phyloP scores from a whole-genome alignment of 2,888 invertebrate genomes.

The Ypsolopha scabrella region DNA sequence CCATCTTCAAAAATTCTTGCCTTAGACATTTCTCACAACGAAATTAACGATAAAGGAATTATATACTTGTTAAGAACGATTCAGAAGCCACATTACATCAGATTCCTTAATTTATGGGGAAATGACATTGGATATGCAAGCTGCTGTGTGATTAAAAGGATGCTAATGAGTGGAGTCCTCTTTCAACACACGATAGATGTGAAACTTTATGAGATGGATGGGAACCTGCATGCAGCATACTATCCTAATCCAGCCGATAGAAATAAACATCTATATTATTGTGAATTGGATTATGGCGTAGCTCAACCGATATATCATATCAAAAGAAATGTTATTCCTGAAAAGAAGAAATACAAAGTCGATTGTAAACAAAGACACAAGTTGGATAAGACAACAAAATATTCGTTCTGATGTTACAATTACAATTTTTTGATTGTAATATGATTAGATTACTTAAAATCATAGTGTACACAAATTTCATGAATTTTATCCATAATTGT shows the following conservation, averaged over 20 bases:
- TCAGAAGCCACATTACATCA: slow-evolving; percentile 57
- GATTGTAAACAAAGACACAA: slow-evolving; percentile 44
- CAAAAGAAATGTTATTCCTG: slow-evolving; percentile 30
- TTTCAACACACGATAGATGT: slow-evolving; percentile 52
- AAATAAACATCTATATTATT: slow-evolving; percentile 68
- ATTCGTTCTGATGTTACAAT: no score
- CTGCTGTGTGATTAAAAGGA: slow-evolving; percentile 43
- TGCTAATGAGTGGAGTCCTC: slow-evolving; percentile 39
- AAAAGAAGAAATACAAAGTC: slow-evolving; percentile 31
- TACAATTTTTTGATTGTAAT: no score
- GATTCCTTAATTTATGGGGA: slow-evolving; percentile 55
- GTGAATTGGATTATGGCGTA: slow-evolving; percentile 55
- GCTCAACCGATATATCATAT: slow-evolving; percentile 50
- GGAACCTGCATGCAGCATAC: slow-evolving; percentile 38
- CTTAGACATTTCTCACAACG: slow-evolving; percentile 69
- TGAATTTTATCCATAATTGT: no score
- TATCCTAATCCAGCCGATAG: slow-evolving; percentile 51
- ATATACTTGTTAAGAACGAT: slow-evolving; percentile 64
- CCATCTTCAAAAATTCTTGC: slow-evolving; percentile 70
- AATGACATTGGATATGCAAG: slow-evolving; percentile 48
- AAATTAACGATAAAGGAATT: slow-evolving; percentile 63
- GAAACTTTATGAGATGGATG: slow-evolving; percentile 42
- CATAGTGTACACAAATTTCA: no score
- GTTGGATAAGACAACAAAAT: slow-evolving; percentile 33
- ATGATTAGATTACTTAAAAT: no score